Conservation (phyloP, 1,140 invertebrate species). For the Aphaenogaster floridana region DNA sequence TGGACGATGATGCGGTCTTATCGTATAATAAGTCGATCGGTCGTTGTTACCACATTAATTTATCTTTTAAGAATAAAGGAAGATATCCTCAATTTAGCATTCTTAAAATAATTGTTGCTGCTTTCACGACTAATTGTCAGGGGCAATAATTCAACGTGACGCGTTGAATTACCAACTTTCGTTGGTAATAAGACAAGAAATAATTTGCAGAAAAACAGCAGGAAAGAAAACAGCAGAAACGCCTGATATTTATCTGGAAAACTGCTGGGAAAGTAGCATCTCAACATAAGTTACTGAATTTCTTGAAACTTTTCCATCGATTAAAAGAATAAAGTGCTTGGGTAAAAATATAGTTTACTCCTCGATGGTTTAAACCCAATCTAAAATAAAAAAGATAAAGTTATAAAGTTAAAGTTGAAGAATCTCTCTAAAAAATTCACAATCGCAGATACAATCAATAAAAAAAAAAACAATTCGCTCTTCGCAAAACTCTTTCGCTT, state of each 20-base stretch:
- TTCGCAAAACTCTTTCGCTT: neutral
- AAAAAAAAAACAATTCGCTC: neutral
- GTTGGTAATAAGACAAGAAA: neutral
- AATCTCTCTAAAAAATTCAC: neutral
- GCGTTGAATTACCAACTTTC: neutral
- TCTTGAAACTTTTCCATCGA: neutral
- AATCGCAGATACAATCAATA: neutral
- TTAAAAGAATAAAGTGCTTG: neutral
- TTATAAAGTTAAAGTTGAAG: neutral
- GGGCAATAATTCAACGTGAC: neutral
- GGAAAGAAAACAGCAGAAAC: neutral
- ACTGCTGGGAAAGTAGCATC: neutral
- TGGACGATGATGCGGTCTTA: slow-evolving; percentile 25
- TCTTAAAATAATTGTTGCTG: slow-evolving; percentile 22
- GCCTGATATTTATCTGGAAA: neutral
- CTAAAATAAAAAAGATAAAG: neutral
- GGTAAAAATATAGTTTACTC: neutral
- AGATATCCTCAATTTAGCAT: neutral
- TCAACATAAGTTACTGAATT: neutral
- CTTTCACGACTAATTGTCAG: neutral
- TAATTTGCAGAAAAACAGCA: neutral
- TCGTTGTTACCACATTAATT: slow-evolving; percentile 10
- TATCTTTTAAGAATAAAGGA: neutral
- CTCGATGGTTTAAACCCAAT: neutral
- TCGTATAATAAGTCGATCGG: slow-evolving; percentile 15